Conservation (phyloP, 1,140 invertebrate genomes). For the Atta colombica region DNA sequence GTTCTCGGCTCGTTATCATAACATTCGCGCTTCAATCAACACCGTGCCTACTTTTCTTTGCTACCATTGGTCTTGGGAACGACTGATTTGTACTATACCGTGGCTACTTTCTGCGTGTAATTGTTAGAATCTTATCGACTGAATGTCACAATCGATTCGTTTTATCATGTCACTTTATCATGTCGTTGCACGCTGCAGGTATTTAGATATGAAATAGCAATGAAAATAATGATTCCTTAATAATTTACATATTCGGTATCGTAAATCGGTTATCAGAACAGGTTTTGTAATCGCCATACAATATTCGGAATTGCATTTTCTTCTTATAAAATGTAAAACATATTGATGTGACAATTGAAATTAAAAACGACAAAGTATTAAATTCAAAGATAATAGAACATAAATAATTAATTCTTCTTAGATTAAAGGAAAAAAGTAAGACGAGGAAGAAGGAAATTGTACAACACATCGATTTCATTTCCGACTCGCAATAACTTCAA, state of each 20-base stretch:
- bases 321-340: neutral
- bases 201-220: constrained; percentile 14
- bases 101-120: constrained; percentile 9
- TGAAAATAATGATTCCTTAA: constrained; percentile 10
- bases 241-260: constrained; percentile 12
- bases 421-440: neutral
- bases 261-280: neutral
- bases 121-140: constrained; percentile 42
- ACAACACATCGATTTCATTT: neutral
- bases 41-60: constrained; percentile 30
- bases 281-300: constrained; percentile 8
- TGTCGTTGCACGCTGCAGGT: constrained; percentile 4
- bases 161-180: constrained; percentile 39
- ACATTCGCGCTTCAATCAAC: constrained; percentile 75
- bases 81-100: constrained; percentile 17
- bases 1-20: constrained; percentile 74
- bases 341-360: neutral
- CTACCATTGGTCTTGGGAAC: constrained; percentile 1
- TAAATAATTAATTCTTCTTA: neutral
- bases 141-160: constrained; percentile 34
- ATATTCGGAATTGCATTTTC: constrained; percentile 23
- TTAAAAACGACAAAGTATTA: neutral
- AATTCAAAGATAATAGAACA: neutral
- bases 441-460: neutral
- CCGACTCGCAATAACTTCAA: neutral